Evolutionary conservation across 2,888 invertebrate genomes (phyloP).

Genomic region (Cloeon dipterum): DNA sequence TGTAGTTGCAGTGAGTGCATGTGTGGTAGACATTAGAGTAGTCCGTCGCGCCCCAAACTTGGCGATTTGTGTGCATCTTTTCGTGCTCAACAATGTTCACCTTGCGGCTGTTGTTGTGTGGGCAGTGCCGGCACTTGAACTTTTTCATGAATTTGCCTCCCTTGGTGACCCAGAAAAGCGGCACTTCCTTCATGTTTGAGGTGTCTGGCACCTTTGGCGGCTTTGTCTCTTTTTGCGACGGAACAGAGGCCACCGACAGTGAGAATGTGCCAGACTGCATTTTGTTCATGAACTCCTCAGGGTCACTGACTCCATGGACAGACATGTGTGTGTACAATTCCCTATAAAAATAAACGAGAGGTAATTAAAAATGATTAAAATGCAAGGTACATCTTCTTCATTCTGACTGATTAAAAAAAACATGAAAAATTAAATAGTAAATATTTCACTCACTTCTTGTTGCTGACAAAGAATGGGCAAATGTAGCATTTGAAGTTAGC

Average conservation of each 20-base stretch:
- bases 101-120: conserved; percentile 58
- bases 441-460: conserved; percentile 28
- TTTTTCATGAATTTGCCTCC: conserved; percentile 52
- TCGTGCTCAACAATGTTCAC: conserved; percentile 66
- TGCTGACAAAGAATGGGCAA: conserved; percentile 55
- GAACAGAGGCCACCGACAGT: conserved; percentile 58
- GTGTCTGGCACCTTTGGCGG: conserved; percentile 17
- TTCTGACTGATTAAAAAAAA: background rate
- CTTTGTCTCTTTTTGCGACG: no score
- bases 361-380: background rate
- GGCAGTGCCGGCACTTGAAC: conserved; percentile 65
- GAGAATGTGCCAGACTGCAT: no score
- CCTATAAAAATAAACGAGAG: conserved; percentile 10
- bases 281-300: no score
- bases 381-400: background rate
- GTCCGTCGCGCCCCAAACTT: conserved; percentile 10
- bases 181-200: conserved; percentile 32
- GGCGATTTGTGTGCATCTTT: conserved; percentile 39
- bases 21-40: conserved; percentile 15
- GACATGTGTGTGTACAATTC: conserved; percentile 38
- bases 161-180: conserved; percentile 52
- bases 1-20: conserved; percentile 59
- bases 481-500: conserved; percentile 56
- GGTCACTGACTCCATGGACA: conserved; percentile 35
- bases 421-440: conserved; percentile 3